phyloP scores from a whole-genome alignment of 2,797 vertebrate species.

The Cirrhinus molitorella region DNA sequence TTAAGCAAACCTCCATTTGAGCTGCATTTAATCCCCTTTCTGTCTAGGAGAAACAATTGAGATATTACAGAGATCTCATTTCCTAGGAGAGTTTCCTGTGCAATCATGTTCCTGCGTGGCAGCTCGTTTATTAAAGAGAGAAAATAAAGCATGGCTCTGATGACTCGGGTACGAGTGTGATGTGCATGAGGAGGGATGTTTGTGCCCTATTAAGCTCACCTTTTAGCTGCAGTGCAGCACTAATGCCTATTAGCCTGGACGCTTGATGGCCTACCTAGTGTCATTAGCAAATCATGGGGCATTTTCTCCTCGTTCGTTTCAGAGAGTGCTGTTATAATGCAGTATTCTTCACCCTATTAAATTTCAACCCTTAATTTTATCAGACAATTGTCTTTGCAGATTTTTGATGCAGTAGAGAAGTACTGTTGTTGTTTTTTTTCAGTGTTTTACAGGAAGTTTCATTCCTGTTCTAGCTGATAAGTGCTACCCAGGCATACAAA shows the following conservation, averaged over 20 bases:
- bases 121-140: slow-evolving; percentile 43
- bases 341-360: slow-evolving; percentile 33
- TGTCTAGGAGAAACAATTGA: slow-evolving; percentile 1
- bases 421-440: background rate
- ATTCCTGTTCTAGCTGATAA: slow-evolving; percentile 15
- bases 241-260: slow-evolving; percentile 8
- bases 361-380: slow-evolving; percentile 15
- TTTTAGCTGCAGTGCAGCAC: slow-evolving; percentile 33
- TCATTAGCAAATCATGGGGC: slow-evolving; percentile 44
- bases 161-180: slow-evolving; percentile 17
- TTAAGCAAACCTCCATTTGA: slow-evolving; percentile 5
- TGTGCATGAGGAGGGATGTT: slow-evolving; percentile 40
- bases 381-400: background rate
- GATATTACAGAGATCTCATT: slow-evolving; percentile 16
- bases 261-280: slow-evolving; percentile 33
- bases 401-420: background rate
- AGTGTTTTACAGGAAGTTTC: background rate
- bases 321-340: slow-evolving; percentile 18
- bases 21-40: slow-evolving; percentile 21
- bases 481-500: background rate
- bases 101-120: slow-evolving; percentile 44
- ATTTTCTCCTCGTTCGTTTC: slow-evolving; percentile 10
- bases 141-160: slow-evolving; percentile 39
- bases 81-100: slow-evolving; percentile 37
- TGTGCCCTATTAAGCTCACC: slow-evolving; percentile 48